phyloP scores from a whole-genome alignment of 2,888 invertebrate species.

The Stratiomys singularior region DNA sequence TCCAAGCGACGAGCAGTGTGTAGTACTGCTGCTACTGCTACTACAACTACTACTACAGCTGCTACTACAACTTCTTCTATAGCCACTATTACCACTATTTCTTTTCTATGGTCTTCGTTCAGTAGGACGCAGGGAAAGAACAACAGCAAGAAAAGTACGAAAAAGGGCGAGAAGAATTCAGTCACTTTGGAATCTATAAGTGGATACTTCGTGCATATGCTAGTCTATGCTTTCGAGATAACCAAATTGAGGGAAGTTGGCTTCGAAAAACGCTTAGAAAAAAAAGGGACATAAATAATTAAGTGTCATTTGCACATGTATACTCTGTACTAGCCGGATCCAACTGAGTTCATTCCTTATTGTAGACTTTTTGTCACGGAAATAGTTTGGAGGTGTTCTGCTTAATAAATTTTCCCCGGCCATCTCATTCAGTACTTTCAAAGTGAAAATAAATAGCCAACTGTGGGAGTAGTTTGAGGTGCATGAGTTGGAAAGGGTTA shows the following conservation, averaged over 20 bases:
- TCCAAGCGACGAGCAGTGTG: neutral
- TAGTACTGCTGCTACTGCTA: no score
- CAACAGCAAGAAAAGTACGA: neutral
- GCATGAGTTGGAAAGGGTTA: neutral
- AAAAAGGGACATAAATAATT: slow-evolving; percentile 43
- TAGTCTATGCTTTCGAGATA: neutral
- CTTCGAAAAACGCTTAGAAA: neutral
- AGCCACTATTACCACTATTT: no score
- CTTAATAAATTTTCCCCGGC: slow-evolving; percentile 6
- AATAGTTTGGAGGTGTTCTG: slow-evolving; percentile 7
- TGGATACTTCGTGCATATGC: neutral
- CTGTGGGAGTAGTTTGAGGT: neutral
- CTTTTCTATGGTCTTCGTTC: no score
- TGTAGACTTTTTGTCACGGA: neutral
- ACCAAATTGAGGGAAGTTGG: neutral
- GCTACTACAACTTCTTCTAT: no score
- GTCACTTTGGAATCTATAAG: neutral
- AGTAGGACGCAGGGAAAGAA: neutral
- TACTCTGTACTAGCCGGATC: slow-evolving; percentile 17
- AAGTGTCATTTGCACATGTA: slow-evolving; percentile 45
- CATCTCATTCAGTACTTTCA: slow-evolving; percentile 23
- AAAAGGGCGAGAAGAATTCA: neutral
- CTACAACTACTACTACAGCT: no score
- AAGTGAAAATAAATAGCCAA: slow-evolving; percentile 40
- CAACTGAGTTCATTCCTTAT: neutral